phyloP scores from a whole-genome alignment of 2,888 invertebrate species.

The Eueremaeus valkanovi region DNA sequence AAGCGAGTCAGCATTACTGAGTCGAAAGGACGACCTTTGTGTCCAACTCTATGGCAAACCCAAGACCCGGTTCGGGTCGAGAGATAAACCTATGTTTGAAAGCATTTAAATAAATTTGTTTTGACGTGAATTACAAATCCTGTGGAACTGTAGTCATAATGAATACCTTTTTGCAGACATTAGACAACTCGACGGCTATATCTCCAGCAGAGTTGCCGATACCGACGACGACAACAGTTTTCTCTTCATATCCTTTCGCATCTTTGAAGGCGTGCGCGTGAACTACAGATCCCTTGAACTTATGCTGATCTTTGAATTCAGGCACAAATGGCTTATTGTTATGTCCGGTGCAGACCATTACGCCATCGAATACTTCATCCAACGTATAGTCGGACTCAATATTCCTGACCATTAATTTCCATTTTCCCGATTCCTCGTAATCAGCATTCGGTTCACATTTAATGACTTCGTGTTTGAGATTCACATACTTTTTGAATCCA shows the following conservation, averaged over 20 bases:
- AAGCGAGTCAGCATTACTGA: background rate
- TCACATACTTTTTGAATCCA: constrained; percentile 49
- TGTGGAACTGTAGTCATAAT: constrained; percentile 23
- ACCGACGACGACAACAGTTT: constrained; percentile 55
- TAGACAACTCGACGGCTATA: constrained; percentile 52
- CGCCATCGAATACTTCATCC: constrained; percentile 54
- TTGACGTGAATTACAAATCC: constrained; percentile 42
- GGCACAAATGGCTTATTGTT: constrained; percentile 54
- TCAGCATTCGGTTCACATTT: constrained; percentile 40
- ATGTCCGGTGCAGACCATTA: constrained; percentile 57
- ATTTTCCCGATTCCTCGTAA: constrained; percentile 44
- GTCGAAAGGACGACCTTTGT: background rate
- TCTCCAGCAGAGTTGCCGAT: constrained; percentile 56
- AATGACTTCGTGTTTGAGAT: constrained; percentile 49
- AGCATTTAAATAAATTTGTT: constrained; percentile 43
- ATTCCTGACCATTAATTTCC: constrained; percentile 26
- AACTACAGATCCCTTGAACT: constrained; percentile 49
- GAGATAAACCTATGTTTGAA: constrained; percentile 49
- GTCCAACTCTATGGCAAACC: constrained; percentile 54
- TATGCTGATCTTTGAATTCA: constrained; percentile 52
- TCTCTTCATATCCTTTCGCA: constrained; percentile 48
- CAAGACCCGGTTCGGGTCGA: constrained; percentile 56
- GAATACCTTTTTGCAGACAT: constrained; percentile 49
- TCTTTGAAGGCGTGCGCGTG: constrained; percentile 48
- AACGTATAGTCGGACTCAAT: background rate